Evolutionary conservation across 2,888 invertebrate genomes (phyloP), one percentile per base, ranked within the genome.

Genomic region (Hypercompe scribonia): DNA sequence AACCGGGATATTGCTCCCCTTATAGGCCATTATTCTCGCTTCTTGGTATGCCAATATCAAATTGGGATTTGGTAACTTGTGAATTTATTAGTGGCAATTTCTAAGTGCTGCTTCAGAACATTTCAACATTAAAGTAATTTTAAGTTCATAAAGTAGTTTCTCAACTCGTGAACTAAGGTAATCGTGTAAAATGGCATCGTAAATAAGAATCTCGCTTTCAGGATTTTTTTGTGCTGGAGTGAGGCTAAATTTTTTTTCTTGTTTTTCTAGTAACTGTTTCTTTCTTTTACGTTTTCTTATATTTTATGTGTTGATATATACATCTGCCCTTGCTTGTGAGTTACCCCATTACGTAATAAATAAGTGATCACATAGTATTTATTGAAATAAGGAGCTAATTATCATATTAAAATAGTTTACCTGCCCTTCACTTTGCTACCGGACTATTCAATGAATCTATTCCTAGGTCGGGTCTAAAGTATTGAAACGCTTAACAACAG

Each of bases 41-140:
- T 72, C 67, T 66, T 75, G 84, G 86, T 85, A 84, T 80, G 82
- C 79, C 83, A 81, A 88, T 86, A 88, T 87, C 87, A 89, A 89
- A 88, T 85, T 76, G 73, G 67, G 73, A 79, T 86, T 58, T 81
- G 75, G 77, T 81, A 79, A 81, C 65, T 82, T 68, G 77, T 78
- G 74, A 77, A 78, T 81, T 74, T 80, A 80, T 81, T 81, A 80
- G 73, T 8, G 18, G 71, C 65, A 66, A 78, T 36, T 69, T 72
- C 72, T 71, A 54, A 54, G n/a, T 36, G 24, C n/a, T 34, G 13
- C 50, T 61, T 46, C 61, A 50, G 13, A 33, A 67, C 63, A 39
- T n/a, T 64, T 68, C 24, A 50, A 64, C 46, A 34, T 68, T 54
- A n/a, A 54, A 68, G 54, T 18, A 61, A 31, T 54, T 58, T 34